Conservation (phyloP, 2,888 invertebrate genomes). For the Exephanes ischioxanthus region DNA sequence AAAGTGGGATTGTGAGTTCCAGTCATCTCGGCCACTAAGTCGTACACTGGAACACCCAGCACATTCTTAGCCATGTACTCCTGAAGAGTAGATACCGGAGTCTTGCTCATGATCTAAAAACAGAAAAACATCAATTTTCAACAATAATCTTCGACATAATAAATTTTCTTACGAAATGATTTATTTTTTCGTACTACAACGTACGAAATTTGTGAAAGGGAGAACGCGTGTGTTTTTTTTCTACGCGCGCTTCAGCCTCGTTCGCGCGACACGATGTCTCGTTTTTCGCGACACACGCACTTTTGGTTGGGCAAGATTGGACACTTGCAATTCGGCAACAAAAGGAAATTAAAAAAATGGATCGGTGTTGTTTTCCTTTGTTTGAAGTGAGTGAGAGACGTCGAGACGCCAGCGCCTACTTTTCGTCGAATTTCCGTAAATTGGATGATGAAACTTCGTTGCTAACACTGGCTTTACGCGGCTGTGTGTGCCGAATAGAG, state of each 20-base stretch:
- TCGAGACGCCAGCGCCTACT: background rate
- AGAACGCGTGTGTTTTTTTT: too few relatives aligned
- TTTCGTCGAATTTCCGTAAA: background rate
- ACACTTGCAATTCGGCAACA: too few relatives aligned
- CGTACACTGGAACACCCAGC: conserved; percentile 21
- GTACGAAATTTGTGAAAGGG: too few relatives aligned
- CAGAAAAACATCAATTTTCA: background rate
- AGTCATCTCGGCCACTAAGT: background rate
- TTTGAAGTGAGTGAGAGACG: background rate
- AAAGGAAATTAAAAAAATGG: background rate
- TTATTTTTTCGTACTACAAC: too few relatives aligned
- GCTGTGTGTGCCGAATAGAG: background rate
- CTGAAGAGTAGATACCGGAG: conserved; percentile 51
- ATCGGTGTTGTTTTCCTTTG: background rate
- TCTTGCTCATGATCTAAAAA: conserved; percentile 60
- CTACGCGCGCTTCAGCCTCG: too few relatives aligned
- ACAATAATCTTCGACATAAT: background rate
- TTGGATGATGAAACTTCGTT: background rate
- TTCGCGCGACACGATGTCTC: too few relatives aligned
- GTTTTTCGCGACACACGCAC: too few relatives aligned
- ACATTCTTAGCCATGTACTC: conserved; percentile 35
- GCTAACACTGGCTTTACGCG: background rate
- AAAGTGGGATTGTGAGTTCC: conserved; percentile 7
- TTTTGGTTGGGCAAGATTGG: too few relatives aligned
- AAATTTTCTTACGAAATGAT: background rate